Evolutionary conservation across 2,888 invertebrate species (phyloP).

Genomic region (Ectemnius cavifrons): DNA sequence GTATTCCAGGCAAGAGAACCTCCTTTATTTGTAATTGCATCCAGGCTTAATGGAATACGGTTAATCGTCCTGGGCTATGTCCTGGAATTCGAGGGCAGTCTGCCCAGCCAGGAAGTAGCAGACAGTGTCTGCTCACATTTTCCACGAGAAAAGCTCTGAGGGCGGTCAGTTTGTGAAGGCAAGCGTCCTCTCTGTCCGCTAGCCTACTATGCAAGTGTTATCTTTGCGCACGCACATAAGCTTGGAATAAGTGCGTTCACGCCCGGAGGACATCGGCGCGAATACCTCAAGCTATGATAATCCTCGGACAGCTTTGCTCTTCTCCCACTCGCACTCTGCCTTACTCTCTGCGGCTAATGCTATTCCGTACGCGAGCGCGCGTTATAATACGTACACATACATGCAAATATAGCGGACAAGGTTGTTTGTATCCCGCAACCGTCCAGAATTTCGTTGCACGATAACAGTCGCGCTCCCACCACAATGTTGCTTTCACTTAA

Average conservation of each 20-base stretch:
- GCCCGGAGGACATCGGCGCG: background rate
- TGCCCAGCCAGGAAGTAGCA: constrained; percentile 52
- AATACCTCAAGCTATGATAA: background rate
- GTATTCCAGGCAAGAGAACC: constrained; percentile 52
- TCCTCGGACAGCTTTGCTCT: background rate
- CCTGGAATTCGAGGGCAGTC: constrained; percentile 58
- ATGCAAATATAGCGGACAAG: too few species aligned
- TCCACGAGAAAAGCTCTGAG: constrained; percentile 9
- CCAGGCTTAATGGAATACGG: constrained; percentile 64
- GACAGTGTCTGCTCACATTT: constrained; percentile 32
- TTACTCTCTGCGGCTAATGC: too few species aligned
- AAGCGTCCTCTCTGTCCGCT: background rate
- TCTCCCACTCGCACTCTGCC: background rate
- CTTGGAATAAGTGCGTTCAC: background rate
- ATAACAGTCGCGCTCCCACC: too few species aligned
- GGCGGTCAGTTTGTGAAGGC: background rate
- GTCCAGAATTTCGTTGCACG: too few species aligned
- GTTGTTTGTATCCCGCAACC: too few species aligned
- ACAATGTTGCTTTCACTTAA: too few species aligned
- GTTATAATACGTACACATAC: too few species aligned
- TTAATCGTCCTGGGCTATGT: constrained; percentile 49
- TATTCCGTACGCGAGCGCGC: too few species aligned
- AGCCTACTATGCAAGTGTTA: background rate
- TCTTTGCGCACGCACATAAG: background rate
- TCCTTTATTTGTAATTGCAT: constrained; percentile 70